A percentile compares a stretch with the other conserved stretches of the same genome.
These are phyloP conservation scores for Eptesicus fuscus DNA, from an alignment of 2,113 vertebrate genomes.

Conservation along the genomic window DNA sequence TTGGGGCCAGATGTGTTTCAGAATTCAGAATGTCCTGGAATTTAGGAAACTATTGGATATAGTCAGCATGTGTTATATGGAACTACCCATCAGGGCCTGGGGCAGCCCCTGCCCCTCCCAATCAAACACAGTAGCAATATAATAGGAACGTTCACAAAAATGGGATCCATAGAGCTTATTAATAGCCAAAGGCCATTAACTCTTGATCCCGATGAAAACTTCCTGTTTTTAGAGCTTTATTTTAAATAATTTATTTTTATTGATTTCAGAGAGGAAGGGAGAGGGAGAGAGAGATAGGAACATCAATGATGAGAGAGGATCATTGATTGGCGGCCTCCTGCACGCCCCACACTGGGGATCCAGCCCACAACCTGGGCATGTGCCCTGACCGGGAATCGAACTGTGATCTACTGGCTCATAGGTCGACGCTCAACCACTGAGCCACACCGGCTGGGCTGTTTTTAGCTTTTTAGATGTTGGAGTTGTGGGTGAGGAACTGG, in stretches of 20 bases:
- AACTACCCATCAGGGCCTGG: neutral
- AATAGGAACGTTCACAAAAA: neutral
- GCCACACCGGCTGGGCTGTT: no score
- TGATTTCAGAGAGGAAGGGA: no score
- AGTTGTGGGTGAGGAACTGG: neutral
- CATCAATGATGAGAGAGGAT: no score
- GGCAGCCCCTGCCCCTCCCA: accelerated
- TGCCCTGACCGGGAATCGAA: no score
- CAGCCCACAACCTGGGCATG: no score
- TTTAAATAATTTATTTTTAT: no score
- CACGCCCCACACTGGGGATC: no score
- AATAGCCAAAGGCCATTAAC: neutral
- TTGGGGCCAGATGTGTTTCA: neutral
- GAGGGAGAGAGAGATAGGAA: no score
- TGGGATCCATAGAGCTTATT: neutral
- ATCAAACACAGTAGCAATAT: neutral
- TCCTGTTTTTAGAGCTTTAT: neutral
- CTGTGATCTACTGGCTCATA: no score
- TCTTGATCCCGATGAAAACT: neutral
- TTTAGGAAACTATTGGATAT: neutral
- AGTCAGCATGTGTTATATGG: no score
- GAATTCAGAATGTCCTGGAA: neutral
- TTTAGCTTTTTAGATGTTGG: neutral
- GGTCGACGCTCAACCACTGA: no score
- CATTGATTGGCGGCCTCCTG: no score